Percentiles rank a stretch among this genome's conserved stretches.
These are phyloP conservation scores for Labeo calbasu DNA, from an alignment of 2,797 vertebrate genomes.

Conservation along the genomic window DNA sequence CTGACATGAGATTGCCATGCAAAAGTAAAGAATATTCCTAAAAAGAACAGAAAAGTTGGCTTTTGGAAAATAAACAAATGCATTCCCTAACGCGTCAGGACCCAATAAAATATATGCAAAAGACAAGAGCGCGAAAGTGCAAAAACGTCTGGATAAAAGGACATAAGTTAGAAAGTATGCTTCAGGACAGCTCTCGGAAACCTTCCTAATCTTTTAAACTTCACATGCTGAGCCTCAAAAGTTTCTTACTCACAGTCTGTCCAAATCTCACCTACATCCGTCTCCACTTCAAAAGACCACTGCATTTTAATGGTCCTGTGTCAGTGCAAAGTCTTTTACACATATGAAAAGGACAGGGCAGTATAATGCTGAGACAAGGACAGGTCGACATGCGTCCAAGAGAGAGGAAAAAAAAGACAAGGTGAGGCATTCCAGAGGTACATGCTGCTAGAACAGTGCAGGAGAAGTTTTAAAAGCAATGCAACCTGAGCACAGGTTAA, in stretches of 20 bases:
- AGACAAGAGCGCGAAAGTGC: not conserved
- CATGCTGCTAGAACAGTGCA: slow-evolving; percentile 10
- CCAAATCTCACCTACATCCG: not conserved
- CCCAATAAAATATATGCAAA: not conserved
- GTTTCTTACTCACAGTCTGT: not conserved
- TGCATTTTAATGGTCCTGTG: slow-evolving; percentile 26
- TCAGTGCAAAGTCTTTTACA: slow-evolving; percentile 50
- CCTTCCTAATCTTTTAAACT: slow-evolving; percentile 24
- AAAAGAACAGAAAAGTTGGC: not conserved
- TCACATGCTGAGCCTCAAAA: slow-evolving; percentile 26
- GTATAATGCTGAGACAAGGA: slow-evolving; percentile 73
- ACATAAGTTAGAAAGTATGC: not conserved
- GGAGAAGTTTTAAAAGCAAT: slow-evolving; percentile 9
- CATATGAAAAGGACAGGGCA: slow-evolving; percentile 65
- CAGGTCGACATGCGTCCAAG: slow-evolving; percentile 81
- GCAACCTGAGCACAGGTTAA: slow-evolving; percentile 37
- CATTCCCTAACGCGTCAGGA: not conserved
- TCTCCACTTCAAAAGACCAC: slow-evolving; percentile 41
- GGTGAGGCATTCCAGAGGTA: slow-evolving; percentile 64
- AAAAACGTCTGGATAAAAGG: not conserved
- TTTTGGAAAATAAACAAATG: not conserved
- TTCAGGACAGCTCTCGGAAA: slow-evolving; percentile 14
- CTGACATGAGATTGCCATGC: slow-evolving; percentile 13
- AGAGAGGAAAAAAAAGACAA: slow-evolving; percentile 80
- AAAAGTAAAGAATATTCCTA: not conserved